Evolutionary conservation across 2,797 vertebrate species (phyloP), one percentile per base, ranked within the genome.

Genomic region (Mionectes olivaceus): DNA sequence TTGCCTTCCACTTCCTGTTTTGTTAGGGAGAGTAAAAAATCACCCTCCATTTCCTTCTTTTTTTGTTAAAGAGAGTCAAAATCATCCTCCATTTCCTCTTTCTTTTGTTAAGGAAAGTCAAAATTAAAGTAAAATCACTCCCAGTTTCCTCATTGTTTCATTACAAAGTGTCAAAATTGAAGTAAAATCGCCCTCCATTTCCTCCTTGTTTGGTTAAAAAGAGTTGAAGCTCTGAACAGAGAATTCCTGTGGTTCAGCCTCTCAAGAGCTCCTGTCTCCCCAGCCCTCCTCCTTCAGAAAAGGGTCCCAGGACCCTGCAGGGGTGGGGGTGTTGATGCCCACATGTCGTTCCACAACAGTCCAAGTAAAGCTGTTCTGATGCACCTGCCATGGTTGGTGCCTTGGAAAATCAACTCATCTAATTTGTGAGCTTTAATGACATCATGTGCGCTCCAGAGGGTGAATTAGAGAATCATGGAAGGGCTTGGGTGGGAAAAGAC

Each of bases 131-230:
- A 15, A 52, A 82, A 52, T 18, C 27, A 1, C 17, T 37, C 37
- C 37, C 37, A 37, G 23, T 18, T n/a, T 33, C 13, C 32, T 33
- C 53, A 19, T 30, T n/a, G 19, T 55, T 55, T 55, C 9, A 9
- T 56, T 55, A 23, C 52, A 13, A 52, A 13, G 3, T 5, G 11
- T 39, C 7, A 49, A 50, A 81, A 37, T 27, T 3, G 2, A 47
- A n/a, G 9, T 82, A 17, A 61, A 70, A 44, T 19, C 22, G 0
- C 22, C 30, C 30, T 46, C 19, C 11, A 28, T 18, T 37, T 53
- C 9, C n/a, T 14, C 15, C 24, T 37, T 19, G 23, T 4, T 25
- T 10, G 1, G 0, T 21, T 43, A 10, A 28, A 49, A n/a, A 19
- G 14, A 12, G 13, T 11, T 3, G 0, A 53, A 49, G 24, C 23